Conservation (phyloP, 2,797 vertebrate genomes). For the Coregonus ussuriensis region DNA sequence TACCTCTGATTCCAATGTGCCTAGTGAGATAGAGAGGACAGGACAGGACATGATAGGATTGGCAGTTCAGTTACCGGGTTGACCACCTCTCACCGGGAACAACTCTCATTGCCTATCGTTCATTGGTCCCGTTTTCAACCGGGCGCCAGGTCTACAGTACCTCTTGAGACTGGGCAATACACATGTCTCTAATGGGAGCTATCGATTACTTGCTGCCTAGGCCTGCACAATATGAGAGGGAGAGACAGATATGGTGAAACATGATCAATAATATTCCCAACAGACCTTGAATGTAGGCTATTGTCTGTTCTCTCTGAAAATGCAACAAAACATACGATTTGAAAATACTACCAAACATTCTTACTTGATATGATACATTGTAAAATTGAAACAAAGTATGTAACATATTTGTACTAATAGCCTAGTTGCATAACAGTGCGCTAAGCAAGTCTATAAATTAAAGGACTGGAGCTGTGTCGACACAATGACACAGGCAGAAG, state of each 20-base stretch:
- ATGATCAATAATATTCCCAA: neutral
- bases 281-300: neutral
- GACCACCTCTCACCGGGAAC: neutral
- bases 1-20: slow-evolving; percentile 38
- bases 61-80: slow-evolving; percentile 24
- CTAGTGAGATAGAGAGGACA: neutral
- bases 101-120: neutral
- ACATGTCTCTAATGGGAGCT: slow-evolving; percentile 34
- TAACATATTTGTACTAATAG: neutral
- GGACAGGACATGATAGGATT: neutral
- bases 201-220: slow-evolving; percentile 27
- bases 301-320: neutral
- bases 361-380: neutral
- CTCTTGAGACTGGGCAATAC: slow-evolving; percentile 32
- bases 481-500: neutral
- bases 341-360: neutral
- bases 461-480: neutral
- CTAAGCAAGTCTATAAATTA: neutral
- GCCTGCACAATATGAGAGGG: neutral
- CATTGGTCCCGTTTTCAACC: neutral
- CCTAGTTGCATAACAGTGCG: neutral
- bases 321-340: neutral
- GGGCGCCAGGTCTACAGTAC: neutral
- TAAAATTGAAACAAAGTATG: neutral
- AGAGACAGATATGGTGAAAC: too few relatives aligned